A percentile compares a stretch with the other conserved stretches of the same genome.
Evolutionary conservation across 2,888 invertebrate genomes (phyloP).

Genomic region (Chelonus formosanus): DNA sequence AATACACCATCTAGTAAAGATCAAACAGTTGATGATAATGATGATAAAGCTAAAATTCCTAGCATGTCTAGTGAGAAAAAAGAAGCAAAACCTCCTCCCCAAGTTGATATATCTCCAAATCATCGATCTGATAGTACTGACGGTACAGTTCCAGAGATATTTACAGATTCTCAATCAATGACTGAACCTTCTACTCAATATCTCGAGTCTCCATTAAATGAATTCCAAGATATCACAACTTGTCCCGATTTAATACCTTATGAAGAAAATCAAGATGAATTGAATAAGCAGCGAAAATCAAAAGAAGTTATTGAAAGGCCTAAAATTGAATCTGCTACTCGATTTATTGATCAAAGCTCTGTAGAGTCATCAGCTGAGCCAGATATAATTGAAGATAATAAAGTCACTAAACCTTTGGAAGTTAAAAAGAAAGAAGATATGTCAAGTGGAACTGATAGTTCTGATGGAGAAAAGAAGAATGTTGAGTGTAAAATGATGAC

Average conservation of each 20-base stretch:
- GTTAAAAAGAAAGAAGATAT: constrained; percentile 35
- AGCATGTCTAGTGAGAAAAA: constrained; percentile 70
- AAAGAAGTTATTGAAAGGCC: constrained; percentile 31
- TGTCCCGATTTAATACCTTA: constrained; percentile 56
- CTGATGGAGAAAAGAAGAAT: constrained; percentile 39
- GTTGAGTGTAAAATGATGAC: constrained; percentile 27
- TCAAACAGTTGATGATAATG: constrained; percentile 79
- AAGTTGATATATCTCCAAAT: constrained; percentile 53
- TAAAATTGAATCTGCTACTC: constrained; percentile 51
- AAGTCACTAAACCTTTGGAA: constrained; percentile 34
- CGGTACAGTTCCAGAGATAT: constrained; percentile 56
- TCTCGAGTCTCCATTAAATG: constrained; percentile 59
- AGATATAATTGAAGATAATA: constrained; percentile 39
- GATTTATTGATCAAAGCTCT: constrained; percentile 61
- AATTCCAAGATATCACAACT: constrained; percentile 56
- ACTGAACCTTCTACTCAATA: constrained; percentile 61
- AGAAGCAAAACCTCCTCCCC: constrained; percentile 48
- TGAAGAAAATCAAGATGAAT: constrained; percentile 47
- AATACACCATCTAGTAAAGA: constrained; percentile 90
- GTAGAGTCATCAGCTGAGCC: constrained; percentile 57
- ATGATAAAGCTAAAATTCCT: constrained; percentile 65
- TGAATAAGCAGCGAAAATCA: constrained; percentile 25
- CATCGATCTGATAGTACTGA: constrained; percentile 59
- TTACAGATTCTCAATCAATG: constrained; percentile 58
- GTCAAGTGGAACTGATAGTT: constrained; percentile 41